Evolutionary conservation across 2,113 vertebrate species (phyloP).

Genomic region (Periophthalmodon schlosseri): DNA sequence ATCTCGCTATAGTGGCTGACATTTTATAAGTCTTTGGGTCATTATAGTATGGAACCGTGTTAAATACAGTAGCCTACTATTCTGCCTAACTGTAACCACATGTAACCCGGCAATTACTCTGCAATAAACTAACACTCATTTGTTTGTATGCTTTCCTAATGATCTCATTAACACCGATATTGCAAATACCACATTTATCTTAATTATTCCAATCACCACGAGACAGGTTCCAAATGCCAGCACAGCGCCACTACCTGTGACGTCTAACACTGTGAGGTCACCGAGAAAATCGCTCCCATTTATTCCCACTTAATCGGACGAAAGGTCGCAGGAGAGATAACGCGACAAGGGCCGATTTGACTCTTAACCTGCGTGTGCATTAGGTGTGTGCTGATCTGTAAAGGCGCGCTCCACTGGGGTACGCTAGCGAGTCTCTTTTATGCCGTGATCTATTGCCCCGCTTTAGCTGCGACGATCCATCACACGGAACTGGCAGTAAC

Average conservation of each 20-base stretch:
- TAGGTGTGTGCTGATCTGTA: conserved; percentile 81
- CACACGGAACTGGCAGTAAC: conserved; percentile 84
- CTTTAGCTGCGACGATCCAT: conserved; percentile 78
- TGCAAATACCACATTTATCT: conserved; percentile 5
- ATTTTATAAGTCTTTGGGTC: not conserved
- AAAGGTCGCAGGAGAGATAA: conserved; percentile 17
- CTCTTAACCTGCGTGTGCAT: conserved; percentile 78
- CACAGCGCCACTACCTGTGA: conserved; percentile 23
- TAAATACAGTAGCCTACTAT: not conserved
- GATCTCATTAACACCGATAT: conserved; percentile 3
- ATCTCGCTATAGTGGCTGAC: not conserved
- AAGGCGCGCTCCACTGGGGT: conserved; percentile 72
- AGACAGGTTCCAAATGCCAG: not conserved
- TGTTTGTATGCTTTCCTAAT: not conserved
- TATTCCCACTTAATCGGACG: conserved; percentile 62
- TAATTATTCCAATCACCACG: not conserved
- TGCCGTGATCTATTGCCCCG: conserved; percentile 81
- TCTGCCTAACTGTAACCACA: not conserved
- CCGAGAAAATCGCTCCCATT: conserved; percentile 54
- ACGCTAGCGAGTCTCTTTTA: conserved; percentile 79
- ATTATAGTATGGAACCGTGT: not conserved
- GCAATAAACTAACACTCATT: not conserved
- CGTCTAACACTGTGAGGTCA: conserved; percentile 29
- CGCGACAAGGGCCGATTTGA: conserved; percentile 62
- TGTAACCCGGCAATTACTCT: not conserved